Base-by-base conservation (phyloP, 2,888 invertebrate species). In the Drosophila algonquin region DNA sequence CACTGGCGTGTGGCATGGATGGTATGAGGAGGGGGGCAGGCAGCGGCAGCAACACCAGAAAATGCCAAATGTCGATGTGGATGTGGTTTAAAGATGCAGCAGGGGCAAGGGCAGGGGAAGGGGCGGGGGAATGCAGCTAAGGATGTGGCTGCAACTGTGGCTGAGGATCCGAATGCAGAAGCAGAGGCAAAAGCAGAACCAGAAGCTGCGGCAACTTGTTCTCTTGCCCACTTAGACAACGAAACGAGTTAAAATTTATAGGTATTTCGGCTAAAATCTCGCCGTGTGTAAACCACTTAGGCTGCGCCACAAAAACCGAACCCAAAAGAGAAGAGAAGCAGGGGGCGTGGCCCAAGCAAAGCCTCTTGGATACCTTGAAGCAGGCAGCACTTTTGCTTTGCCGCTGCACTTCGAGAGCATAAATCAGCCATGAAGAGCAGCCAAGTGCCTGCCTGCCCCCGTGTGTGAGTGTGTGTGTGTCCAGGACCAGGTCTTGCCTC, bases 201-300 rank as follows among this genome's bases (percentile, higher is more conserved):
- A 40, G 40, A 40, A 70, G 67, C 56, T 58, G 58, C 47, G 61
- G 62, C 63, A 87, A 73, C 72, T 75, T 72, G 76, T 80, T 76
- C 78, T 76, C 78, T 77, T 88, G 80, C 88, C 83, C 87, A 86
- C 87, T 84, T 83, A 82, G 76, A 83, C 75, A 72, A 68, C 70
- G 75, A 88, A 40, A 78, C 67, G 87, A 83, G 89, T 83, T 88
- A 79, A 86, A 84, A 84, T 84, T 84, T 84, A 84, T 84, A 86
- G 89, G 83, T 86, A 83, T 84, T 88, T 88, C 83, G 84, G 57
- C 74, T 72, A 84, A 84, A 88, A 84, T 88, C 89, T 86, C 73
- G 84, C 81, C 70, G 79, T 75, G 87, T 83, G 80, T 86, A 84
- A 84, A 76, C 84, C 84, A 84, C 89, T 84, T 84, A 84, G 75